Evolutionary conservation across 2,888 invertebrate genomes (phyloP), one percentile per base, ranked within the genome.

Genomic region (Caenorhabditis virilis): DNA sequence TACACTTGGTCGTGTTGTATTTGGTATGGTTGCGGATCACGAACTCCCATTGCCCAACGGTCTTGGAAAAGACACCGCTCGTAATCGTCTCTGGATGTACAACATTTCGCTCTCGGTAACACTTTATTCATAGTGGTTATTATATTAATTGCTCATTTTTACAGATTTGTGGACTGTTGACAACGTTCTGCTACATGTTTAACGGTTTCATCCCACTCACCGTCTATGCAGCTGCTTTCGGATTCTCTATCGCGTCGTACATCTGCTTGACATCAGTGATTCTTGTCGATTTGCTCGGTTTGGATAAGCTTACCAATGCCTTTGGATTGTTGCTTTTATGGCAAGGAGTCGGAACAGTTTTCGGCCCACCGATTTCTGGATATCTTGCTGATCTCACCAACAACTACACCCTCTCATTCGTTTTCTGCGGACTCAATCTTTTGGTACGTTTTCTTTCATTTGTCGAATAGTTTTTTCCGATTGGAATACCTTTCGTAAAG

Each of bases 181-280:
- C 94, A 23, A 89, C 89, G 35, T 84, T 92, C 79, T 90, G 91
- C 83, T 89, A 90, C 83, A 88, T 89, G 70, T 91, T 91, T 85
- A 84, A 85, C 75, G 89, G 89, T 77, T 92, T 91, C 84, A 85
- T 87, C 79, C 87, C 90, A 9, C 87, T 95, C 78, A 88, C 89
- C 20, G 78, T 90, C 53, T 95, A 92, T 85, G 89, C 91, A 23
- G 87, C 88, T 33, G 87, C 89, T 9, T 94, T 73, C 57, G 69
- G 71, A 43, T 78, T 82, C 71, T 64, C 77, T 16, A 78, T 82
- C 47, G 69, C 76, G 30, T 81, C 79, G 68, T 97, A 94, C 86
- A 94, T 98, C 82, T 95, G 95, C 15, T 87, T 98, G 62, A 97
- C 97, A 33, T 95, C 95, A 47, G 95, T 98, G 83, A 93, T 98